Percentiles rank a stretch among this genome's conserved stretches.
These are phyloP conservation scores for Arvicanthis niloticus DNA, from an alignment of 2,113 vertebrate species.

Conservation along the genomic window DNA sequence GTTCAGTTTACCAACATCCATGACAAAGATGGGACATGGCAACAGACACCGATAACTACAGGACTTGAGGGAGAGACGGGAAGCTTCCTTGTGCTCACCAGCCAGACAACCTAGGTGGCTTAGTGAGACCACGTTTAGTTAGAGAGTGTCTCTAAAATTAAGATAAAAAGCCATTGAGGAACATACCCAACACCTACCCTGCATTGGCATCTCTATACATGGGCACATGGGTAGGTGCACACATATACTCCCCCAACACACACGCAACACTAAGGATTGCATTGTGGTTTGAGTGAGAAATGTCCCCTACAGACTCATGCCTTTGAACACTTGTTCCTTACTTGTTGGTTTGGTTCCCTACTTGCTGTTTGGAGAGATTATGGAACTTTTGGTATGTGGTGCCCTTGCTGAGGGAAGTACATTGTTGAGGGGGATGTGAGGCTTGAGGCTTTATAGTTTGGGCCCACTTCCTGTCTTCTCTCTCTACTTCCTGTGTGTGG, in stretches of 20 bases:
- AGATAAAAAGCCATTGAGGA: background rate
- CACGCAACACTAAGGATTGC: background rate
- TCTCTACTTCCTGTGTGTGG: background rate
- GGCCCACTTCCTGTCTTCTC: background rate
- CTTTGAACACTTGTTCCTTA: background rate
- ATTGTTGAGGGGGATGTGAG: fast-evolving
- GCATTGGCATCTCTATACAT: background rate
- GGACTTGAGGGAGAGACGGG: background rate
- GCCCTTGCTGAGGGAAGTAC: no score
- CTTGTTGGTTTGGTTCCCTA: no score
- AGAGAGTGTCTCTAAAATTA: background rate
- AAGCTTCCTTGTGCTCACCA: background rate
- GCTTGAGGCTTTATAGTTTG: background rate
- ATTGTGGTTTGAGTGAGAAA: background rate
- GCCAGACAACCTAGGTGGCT: background rate
- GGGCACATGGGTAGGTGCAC: background rate
- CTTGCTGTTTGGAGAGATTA: background rate
- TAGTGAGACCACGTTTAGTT: no score
- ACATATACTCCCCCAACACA: background rate
- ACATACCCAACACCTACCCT: background rate
- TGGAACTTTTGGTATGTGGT: background rate
- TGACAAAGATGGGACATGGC: no score
- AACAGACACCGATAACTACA: background rate
- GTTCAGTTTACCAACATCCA: background rate
- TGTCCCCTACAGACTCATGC: background rate